Evolutionary conservation across 2,797 vertebrate genomes (phyloP), one percentile per base, ranked within the genome.

Genomic region (Tenualosa thibaudeaui): DNA sequence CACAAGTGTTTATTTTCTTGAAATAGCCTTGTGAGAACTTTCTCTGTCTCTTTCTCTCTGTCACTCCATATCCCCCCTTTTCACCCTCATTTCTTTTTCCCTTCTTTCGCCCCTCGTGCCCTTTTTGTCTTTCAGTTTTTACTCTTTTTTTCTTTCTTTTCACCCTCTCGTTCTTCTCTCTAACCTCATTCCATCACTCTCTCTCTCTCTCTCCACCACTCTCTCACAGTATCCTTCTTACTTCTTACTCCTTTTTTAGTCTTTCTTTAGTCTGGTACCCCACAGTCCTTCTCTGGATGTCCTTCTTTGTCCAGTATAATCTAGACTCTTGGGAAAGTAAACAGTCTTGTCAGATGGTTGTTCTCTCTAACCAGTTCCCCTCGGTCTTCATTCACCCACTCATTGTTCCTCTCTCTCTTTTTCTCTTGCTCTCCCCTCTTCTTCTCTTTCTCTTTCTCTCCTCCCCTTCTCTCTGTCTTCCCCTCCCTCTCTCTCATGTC

Each of bases 251-350:
- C 90, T 81, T 90, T 88, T 87, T 53, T 24, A 84, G 75, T 68
- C 82, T 88, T 89, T 83, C 88, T 86, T 86, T 89, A 90, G 62
- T 91, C 87, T 89, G 88, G 88, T 83, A 82, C 87, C 88, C 82
- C 88, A 86, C 87, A 89, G 88, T 89, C 90, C n/a, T 24, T 62
- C 87, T 88, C 87, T 89, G 71, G 37, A 46, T 84, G 89, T 90
- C 81, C 85, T 17, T 40, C 31, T 75, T 37, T 75, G 53, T 86
- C 78, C 84, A 88, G 86, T 92, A 91, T 91, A 93, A 93, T 93
- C 91, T 83, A 22, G 86, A 91, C 89, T 88, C 89, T 89, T 93
- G 93, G 94, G 92, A 93, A 94, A 92, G 91, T 93, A 93, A 95
- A 95, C 91, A 93, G 58, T 88, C 88, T 90, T 90, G 89, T 92